These are phyloP conservation scores for Zaprionus lachaisei DNA, from an alignment of 1,140 invertebrate genomes.

Conservation along the genomic window DNA sequence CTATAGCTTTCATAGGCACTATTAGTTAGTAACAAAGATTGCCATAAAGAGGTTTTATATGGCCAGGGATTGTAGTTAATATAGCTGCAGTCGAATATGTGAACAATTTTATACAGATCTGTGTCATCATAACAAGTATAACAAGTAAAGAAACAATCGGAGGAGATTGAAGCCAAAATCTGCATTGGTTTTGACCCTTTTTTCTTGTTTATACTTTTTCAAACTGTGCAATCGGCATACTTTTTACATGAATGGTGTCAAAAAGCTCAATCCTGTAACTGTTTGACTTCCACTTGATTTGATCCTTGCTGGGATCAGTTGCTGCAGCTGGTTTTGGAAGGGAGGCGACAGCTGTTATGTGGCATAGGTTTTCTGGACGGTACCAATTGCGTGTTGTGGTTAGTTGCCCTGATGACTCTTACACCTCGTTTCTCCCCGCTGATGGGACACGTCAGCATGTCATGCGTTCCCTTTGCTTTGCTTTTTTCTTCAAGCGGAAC, in stretches of 20 bases:
- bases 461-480: conserved; percentile 1
- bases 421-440: background rate
- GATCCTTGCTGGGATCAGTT: background rate
- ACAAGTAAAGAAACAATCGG: too few relatives aligned
- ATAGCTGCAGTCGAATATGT: too few relatives aligned
- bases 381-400: conserved; percentile 39
- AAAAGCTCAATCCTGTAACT: background rate
- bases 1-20: too few relatives aligned
- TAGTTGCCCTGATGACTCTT: background rate
- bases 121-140: too few relatives aligned
- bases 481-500: conserved; percentile 35
- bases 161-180: too few relatives aligned
- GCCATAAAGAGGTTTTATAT: too few relatives aligned
- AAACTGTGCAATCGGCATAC: too few relatives aligned
- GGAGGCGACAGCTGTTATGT: conserved; percentile 5
- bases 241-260: background rate
- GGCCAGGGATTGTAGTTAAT: too few relatives aligned
- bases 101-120: too few relatives aligned
- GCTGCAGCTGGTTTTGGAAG: background rate
- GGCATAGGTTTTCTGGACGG: conserved; percentile 19
- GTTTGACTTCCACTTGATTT: background rate
- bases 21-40: too few relatives aligned
- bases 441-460: background rate
- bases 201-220: background rate
- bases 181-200: background rate